Evolutionary conservation across 2,797 vertebrate genomes (phyloP).

Genomic region (Micropoecilia bifurca): DNA sequence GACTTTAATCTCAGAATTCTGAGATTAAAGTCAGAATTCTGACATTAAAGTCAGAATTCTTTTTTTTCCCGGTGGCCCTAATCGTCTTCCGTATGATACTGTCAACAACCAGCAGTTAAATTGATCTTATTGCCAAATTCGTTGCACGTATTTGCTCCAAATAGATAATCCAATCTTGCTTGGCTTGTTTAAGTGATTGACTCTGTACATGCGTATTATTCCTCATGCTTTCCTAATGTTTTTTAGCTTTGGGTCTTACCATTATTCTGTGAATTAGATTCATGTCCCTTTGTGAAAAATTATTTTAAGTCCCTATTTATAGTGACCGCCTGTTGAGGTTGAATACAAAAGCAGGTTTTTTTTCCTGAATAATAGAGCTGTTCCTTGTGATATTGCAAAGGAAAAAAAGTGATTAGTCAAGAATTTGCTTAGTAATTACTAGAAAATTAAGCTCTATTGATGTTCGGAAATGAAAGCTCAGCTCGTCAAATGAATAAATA

Average conservation of each 20-base stretch:
- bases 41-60: too few species aligned
- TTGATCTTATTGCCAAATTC: background rate
- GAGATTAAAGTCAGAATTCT: too few species aligned
- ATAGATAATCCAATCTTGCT: background rate
- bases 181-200: background rate
- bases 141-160: background rate
- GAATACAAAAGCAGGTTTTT: slow-evolving; percentile 51
- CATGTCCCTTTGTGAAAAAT: background rate
- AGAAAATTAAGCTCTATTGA: slow-evolving; percentile 54
- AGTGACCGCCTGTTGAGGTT: slow-evolving; percentile 33
- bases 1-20: too few species aligned
- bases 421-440: slow-evolving; percentile 48
- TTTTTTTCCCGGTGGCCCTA: too few species aligned
- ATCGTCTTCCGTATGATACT: too few species aligned
- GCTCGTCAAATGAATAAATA: slow-evolving; percentile 60
- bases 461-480: slow-evolving; percentile 65
- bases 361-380: slow-evolving; percentile 31
- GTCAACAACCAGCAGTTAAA: background rate
- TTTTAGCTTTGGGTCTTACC: background rate
- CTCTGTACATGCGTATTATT: background rate
- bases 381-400: slow-evolving; percentile 30
- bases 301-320: slow-evolving; percentile 5
- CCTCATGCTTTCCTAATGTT: background rate
- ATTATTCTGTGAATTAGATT: background rate
- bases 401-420: slow-evolving; percentile 18